These are phyloP conservation scores for Cynocephalus volans DNA, from an alignment of 2,113 vertebrate genomes.

Conservation along the genomic window DNA sequence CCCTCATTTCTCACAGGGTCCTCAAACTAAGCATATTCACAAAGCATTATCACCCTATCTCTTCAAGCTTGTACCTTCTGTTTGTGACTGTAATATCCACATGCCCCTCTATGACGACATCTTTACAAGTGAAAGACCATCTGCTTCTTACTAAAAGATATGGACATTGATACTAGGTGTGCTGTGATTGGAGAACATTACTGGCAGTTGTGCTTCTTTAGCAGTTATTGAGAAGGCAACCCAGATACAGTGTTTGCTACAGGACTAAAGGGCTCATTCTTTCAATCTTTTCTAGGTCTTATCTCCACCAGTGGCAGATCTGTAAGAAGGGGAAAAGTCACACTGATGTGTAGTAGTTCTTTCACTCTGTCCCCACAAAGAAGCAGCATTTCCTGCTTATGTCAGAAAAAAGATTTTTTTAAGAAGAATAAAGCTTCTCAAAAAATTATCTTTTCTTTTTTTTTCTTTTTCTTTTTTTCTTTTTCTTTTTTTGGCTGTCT, in stretches of 20 bases:
- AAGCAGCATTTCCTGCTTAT: not conserved
- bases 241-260: accelerated
- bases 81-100: not conserved
- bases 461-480: too few relatives aligned
- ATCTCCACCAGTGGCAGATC: not conserved
- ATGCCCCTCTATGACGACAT: not conserved
- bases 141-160: not conserved
- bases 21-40: not conserved
- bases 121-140: not conserved
- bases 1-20: too few relatives aligned
- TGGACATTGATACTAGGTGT: accelerated
- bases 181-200: too few relatives aligned
- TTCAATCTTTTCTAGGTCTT: not conserved
- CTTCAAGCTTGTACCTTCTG: not conserved
- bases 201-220: not conserved
- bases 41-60: not conserved
- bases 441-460: not conserved
- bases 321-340: not conserved
- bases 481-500: not conserved
- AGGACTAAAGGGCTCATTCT: accelerated
- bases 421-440: not conserved
- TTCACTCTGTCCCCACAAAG: not conserved
- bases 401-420: not conserved
- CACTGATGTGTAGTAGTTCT: not conserved
- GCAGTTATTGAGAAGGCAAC: accelerated